Evolutionary conservation across 1,140 invertebrate genomes (phyloP).

Genomic region (Pseudoatta argentina): DNA sequence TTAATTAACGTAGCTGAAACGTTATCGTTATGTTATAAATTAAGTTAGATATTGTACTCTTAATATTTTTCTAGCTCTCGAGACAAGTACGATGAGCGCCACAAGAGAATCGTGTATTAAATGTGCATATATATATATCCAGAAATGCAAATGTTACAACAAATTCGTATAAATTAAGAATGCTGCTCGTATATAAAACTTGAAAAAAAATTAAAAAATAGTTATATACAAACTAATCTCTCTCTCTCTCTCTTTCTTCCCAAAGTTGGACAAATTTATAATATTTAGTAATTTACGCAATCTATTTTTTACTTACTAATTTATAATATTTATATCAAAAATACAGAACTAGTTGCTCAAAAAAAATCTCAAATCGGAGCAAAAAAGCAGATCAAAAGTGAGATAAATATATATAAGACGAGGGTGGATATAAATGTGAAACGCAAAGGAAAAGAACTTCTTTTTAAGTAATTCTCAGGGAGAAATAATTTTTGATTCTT

Average conservation of each 20-base stretch:
- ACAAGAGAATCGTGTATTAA: not conserved
- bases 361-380: not conserved
- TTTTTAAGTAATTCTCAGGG: not conserved
- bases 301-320: not conserved
- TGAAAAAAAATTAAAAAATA: too few relatives aligned
- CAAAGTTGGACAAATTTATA: not conserved
- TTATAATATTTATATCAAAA: not conserved
- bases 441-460: not conserved
- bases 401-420: not conserved
- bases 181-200: not conserved
- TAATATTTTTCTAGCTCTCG: not conserved
- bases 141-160: not conserved
- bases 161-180: not conserved
- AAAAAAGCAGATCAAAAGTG: not conserved
- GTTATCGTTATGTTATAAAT: not conserved
- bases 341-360: not conserved
- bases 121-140: not conserved
- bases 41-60: not conserved
- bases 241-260: too few relatives aligned
- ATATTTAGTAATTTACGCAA: not conserved
- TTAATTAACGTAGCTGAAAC: not conserved
- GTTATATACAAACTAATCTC: too few relatives aligned
- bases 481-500: conserved; percentile 33
- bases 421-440: not conserved
- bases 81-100: not conserved